A percentile compares a stretch with the other conserved stretches of the same genome.
phyloP scores from a whole-genome alignment of 2,888 invertebrate genomes.

The Lysandra bellargus region DNA sequence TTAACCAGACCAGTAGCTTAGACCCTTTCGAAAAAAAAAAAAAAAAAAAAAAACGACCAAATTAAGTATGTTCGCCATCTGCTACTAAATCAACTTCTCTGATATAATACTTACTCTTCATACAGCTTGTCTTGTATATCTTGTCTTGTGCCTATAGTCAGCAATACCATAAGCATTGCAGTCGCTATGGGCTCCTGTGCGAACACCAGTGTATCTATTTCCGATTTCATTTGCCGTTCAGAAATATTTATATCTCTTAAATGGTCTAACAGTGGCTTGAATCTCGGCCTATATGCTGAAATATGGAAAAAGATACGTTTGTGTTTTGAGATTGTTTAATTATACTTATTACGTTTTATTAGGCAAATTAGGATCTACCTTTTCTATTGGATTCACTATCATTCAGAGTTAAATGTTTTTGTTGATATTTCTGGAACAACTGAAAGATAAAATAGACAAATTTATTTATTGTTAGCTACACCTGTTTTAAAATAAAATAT shows the following conservation, averaged over 20 bases:
- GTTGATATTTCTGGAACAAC: constrained; percentile 1
- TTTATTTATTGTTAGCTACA: not conserved
- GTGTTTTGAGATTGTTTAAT: not conserved
- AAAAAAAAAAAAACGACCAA: too few relatives aligned
- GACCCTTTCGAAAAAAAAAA: too few relatives aligned
- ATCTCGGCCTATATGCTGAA: not conserved
- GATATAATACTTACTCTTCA: constrained; percentile 22
- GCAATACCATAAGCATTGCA: not conserved
- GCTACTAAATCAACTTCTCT: too few relatives aligned
- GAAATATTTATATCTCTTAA: constrained; percentile 2
- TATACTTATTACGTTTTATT: not conserved
- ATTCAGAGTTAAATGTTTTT: not conserved
- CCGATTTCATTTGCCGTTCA: not conserved
- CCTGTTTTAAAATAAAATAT: not conserved
- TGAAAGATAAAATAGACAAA: not conserved
- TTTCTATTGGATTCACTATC: not conserved
- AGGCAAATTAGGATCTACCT: not conserved
- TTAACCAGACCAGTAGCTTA: too few relatives aligned
- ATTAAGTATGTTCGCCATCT: too few relatives aligned
- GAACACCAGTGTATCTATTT: not conserved
- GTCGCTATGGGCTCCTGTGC: constrained; percentile 10
- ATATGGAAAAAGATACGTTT: not conserved
- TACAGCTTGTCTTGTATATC: constrained; percentile 25
- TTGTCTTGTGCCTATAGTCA: not conserved
- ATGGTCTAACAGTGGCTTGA: not conserved